Percentiles rank a stretch among this genome's conserved stretches.
Conservation (phyloP, 2,113 vertebrate species). For the Dryoscopus gambensis region DNA sequence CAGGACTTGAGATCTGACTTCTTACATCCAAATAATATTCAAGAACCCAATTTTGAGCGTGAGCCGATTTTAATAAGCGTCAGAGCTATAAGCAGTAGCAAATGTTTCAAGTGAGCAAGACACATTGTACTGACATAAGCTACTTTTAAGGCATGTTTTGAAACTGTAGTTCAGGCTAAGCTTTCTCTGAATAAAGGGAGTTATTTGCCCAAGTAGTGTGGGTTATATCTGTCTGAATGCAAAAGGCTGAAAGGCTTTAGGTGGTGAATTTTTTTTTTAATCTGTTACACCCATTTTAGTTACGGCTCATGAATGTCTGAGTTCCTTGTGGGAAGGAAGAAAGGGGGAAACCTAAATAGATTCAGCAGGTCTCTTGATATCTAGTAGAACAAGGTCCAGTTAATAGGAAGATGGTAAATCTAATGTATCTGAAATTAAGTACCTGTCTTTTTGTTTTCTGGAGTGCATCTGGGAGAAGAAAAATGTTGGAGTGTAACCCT, state of each 20-base stretch:
- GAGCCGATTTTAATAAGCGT: not conserved
- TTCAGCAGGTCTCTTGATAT: not conserved
- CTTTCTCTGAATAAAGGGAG: not conserved
- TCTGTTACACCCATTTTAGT: not conserved
- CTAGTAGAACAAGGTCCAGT: not conserved
- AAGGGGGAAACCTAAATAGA: not conserved
- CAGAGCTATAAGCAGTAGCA: not conserved
- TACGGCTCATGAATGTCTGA: not conserved
- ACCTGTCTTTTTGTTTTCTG: not conserved
- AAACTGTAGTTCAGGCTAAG: not conserved
- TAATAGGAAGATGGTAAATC: not conserved
- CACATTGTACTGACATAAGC: not conserved
- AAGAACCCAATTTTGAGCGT: not conserved
- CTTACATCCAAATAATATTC: not conserved
- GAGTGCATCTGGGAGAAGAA: not conserved
- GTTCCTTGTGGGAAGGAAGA: not conserved
- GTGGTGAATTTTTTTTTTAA: not conserved
- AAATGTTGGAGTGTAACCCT: not conserved
- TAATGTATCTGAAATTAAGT: not conserved
- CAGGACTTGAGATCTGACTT: not conserved
- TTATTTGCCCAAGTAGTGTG: not conserved
- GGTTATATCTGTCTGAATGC: not conserved
- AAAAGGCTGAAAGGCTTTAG: not conserved
- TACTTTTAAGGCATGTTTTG: not conserved
- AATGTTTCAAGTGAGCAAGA: not conserved